Evolutionary conservation across 2,113 vertebrate species (phyloP).

Genomic region (human): GRCh38 chr5:40006501-40007000

Average conservation of each 20-base stretch:
- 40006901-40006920: not conserved
- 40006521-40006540: not conserved
- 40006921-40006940: not conserved
- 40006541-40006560: not conserved
- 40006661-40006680: not conserved
- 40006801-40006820: not conserved
- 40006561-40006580: not conserved
- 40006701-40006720: not conserved
- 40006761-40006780: not conserved
- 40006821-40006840: not conserved
- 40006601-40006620: not conserved
- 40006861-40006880: not conserved
- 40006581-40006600: not conserved
- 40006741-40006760: not conserved
- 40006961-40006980: not conserved
- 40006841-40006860: not conserved
- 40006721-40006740: not conserved
- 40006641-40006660: not conserved
- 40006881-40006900: not conserved
- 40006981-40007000: not conserved
- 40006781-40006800: not conserved
- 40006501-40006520: not conserved
- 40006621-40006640: not conserved
- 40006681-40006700: not conserved
- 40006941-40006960: not conserved